Evolutionary conservation across 2,113 vertebrate species (phyloP).

Genomic region (Lathamus discolor): DNA sequence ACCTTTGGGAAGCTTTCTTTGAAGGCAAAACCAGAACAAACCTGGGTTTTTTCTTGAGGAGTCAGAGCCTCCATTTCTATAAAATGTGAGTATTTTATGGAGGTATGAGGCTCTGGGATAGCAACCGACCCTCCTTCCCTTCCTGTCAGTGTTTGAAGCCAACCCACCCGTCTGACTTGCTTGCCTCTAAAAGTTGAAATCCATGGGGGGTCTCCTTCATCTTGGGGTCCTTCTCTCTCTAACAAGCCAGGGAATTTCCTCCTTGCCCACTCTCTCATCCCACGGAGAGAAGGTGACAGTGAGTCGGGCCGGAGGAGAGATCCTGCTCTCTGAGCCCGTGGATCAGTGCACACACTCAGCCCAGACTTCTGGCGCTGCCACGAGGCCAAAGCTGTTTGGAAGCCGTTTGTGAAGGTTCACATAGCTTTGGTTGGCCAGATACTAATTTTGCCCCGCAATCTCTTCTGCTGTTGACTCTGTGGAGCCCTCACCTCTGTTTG

Average conservation of each 20-base stretch:
- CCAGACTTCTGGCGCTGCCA: background rate
- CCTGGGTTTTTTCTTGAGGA: background rate
- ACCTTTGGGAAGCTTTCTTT: background rate
- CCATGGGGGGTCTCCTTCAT: background rate
- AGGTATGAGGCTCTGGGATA: background rate
- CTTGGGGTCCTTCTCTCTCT: background rate
- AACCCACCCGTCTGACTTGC: background rate
- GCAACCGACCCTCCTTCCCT: background rate
- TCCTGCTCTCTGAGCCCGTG: background rate
- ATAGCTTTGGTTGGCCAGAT: background rate
- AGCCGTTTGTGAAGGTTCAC: background rate
- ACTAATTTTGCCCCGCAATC: rapidly evolving
- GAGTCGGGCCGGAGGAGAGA: background rate
- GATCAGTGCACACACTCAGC: background rate
- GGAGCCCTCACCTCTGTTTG: background rate
- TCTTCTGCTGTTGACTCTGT: background rate
- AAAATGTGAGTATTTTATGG: background rate
- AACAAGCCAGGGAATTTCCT: background rate
- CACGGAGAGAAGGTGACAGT: background rate
- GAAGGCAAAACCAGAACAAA: background rate
- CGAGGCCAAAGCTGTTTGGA: background rate
- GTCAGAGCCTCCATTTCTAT: background rate
- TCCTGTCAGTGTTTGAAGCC: background rate
- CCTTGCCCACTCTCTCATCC: background rate
- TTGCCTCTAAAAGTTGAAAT: background rate